Base-by-base conservation (phyloP, 2,888 invertebrate genomes). In the Mimumesa dahlbomi region DNA sequence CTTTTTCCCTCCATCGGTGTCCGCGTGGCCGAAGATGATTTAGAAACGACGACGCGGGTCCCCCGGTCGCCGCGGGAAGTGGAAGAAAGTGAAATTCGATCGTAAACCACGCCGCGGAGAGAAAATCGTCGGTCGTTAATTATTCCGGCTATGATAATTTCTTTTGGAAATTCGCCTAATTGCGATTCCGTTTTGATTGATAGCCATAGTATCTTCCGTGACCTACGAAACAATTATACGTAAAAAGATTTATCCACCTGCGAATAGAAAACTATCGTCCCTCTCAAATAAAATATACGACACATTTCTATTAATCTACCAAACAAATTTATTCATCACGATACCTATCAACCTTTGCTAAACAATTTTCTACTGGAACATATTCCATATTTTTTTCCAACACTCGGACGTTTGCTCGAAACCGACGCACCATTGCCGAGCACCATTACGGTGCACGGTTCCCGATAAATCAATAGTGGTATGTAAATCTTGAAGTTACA, bases 401-500 rank as follows among this genome's bases (percentile, higher is more conserved):
- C n/a, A n/a, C 9, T 29, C 29, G 29, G 1, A 36, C 11, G 4
- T 11, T 36, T 7, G 11, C 36, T 36, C 13, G 36, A 36, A 36
- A 36, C 61, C 9, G 54, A 16, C 42, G n/a, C 56, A 13, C 31
- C 13, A 19, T 43, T 14, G 48, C 16, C 62, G 65, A 66, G 66
- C 56, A 52, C 53, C 50, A 43, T 36, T 22, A 42, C 57, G 48
- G 67, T 58, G 59, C 14, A 40, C 59, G 73, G 40, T 50, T 64
- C 52, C 56, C 66, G 62, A 77, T 77, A 77, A 77, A 77, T 77
- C 77, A 77, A 77, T 77, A 74, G 77, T 59, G 77, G 77, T 77
- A 77, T 77, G 77, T 61, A 77, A 73, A 77, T 67, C 63, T 38
- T 74, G 77, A 77, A 77, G 77, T 77, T 63, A 77, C 77, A 77